A percentile compares a stretch with the other conserved stretches of the same genome.
Conservation (phyloP, 92 coral and sea anemone species). For the Epizoanthus rinbou region DNA sequence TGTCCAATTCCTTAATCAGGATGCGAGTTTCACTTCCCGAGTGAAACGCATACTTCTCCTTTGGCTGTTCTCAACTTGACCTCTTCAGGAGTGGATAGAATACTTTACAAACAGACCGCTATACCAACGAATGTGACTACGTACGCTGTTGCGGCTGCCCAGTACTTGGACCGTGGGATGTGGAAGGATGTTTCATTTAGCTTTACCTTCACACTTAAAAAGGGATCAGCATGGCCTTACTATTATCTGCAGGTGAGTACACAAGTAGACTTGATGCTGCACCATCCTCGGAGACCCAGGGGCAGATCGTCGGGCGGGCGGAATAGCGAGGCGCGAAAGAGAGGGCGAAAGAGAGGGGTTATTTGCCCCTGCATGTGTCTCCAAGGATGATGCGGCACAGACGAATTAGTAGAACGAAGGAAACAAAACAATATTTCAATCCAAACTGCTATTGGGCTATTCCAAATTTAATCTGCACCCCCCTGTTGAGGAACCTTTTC, state of each 20-base stretch:
- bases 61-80: neutral
- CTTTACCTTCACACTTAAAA: neutral
- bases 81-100: neutral
- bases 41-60: neutral
- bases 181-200: neutral
- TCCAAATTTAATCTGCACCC: too few species aligned
- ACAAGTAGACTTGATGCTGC: neutral
- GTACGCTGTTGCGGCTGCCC: neutral
- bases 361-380: neutral
- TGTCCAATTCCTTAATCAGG: neutral
- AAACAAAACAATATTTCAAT: too few species aligned
- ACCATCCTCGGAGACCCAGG: too few species aligned
- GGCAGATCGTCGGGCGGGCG: too few species aligned
- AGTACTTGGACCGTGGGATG: neutral
- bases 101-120: neutral
- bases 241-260: slow-evolving; percentile 1
- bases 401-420: too few species aligned
- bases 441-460: too few species aligned
- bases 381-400: too few species aligned
- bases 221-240: neutral
- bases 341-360: too few species aligned
- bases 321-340: too few species aligned
- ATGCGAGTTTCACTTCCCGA: neutral
- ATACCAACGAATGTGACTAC: neutral
- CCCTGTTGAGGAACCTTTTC: too few species aligned